Percentiles rank a stretch among this genome's conserved stretches.
Conservation (phyloP, 2,888 invertebrate genomes). For the Limnephilus auricula region DNA sequence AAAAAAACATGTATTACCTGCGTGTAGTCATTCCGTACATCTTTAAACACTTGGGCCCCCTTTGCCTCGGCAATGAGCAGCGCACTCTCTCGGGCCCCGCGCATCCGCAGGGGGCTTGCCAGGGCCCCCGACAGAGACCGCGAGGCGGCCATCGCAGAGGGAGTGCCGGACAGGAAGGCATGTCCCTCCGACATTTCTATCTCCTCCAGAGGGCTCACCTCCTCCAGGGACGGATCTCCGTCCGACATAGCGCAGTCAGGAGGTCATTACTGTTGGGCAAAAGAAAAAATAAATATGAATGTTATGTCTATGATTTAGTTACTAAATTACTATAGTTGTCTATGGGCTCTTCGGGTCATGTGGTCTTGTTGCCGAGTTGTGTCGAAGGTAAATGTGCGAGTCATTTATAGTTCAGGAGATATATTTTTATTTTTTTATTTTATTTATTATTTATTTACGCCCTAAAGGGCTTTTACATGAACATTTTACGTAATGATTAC, state of each 20-base stretch:
- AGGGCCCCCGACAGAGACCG: constrained; percentile 31
- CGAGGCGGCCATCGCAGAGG: constrained; percentile 37
- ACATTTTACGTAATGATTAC: too few species aligned
- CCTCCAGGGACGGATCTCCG: constrained; percentile 77
- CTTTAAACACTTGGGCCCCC: not conserved
- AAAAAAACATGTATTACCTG: not conserved
- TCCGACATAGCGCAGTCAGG: constrained; percentile 72
- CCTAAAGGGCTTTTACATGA: too few species aligned
- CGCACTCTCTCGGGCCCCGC: constrained; percentile 41
- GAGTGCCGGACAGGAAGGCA: constrained; percentile 48
- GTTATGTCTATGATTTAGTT: too few species aligned
- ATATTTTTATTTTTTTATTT: too few species aligned
- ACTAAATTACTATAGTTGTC: too few species aligned
- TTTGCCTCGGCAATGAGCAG: constrained; percentile 60
- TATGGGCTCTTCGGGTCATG: too few species aligned
- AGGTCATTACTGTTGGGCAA: constrained; percentile 23
- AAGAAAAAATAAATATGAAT: not conserved
- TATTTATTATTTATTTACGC: too few species aligned
- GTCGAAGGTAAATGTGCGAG: too few species aligned
- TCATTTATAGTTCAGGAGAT: too few species aligned
- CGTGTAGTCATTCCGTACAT: constrained; percentile 3
- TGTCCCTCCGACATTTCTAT: constrained; percentile 27
- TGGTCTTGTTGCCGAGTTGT: too few species aligned
- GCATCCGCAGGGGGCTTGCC: constrained; percentile 45
- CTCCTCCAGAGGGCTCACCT: constrained; percentile 71